Base-by-base conservation (phyloP, 2,888 invertebrate species). In the Carterocephalus palaemon region DNA sequence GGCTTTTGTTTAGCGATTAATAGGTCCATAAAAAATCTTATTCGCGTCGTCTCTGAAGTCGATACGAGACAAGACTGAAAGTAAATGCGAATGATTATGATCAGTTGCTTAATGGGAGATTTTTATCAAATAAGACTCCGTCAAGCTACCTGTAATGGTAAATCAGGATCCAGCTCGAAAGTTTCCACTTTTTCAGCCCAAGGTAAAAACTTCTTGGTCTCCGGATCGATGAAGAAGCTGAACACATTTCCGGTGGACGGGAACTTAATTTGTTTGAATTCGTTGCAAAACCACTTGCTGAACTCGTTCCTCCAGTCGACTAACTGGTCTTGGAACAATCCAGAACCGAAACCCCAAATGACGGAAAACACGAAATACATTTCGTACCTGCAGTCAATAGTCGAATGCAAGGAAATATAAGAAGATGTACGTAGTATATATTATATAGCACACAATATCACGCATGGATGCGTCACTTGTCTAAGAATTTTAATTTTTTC, bases 271-370 rank as follows among this genome's bases (percentile, higher is more conserved):
- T 93, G 89, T 77, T 96, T 97, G 74, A 97, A 98, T 79, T 98
- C 98, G 53, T 92, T 94, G 10, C 90, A 88, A 89, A 96, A 98
- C 97, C 97, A 98, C 75, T 96, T 97, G 67, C 94, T 95, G 73
- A 98, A 98, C 68, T 98, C 98, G 57, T 93, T 93, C 28, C 97
- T 90, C 92, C 97, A 95, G 71, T 98, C 97, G 2, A 94, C 89
- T 26, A 96, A 84, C 87, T 96, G 93, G 83, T 97, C 97, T 88
- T 96, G 96, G 75, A 95, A 97, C 46, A 95, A 89, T 0, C 93
- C 92, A 0, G 97, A 96, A 1, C 98, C 98, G 67, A 98, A 98
- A 0, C 97, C 95, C 97, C 98, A 98, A 13, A 97, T 90, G 41
- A 92, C 89, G 17, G 93, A 91, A 70, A 97, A 98, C 0, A 92